Evolutionary conservation across 2,888 invertebrate genomes (phyloP), one percentile per base, ranked within the genome.

Genomic region (Acrobasis repandana): DNA sequence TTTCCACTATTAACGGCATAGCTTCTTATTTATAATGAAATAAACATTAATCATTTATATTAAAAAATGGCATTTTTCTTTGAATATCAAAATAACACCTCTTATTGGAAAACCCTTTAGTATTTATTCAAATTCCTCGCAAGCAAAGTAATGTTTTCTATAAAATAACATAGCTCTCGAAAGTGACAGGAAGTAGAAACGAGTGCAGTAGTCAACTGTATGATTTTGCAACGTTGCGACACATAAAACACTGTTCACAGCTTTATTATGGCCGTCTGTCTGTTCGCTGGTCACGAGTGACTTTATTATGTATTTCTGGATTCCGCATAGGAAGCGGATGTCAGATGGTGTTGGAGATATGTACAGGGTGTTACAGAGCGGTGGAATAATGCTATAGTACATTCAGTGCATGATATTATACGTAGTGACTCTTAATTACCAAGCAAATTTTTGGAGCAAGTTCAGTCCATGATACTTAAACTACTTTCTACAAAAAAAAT

Each of bases 201-300:
- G 54, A 54, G 38, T 54, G 38, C 36, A 43, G 38, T 36, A 11
- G 38, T 38, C 38, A 54, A 38, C 38, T 54, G 54, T 54, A 54
- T 43, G 54, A 54, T 54, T 54, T 54, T 54, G 54, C 54, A 54
- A 38, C 43, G 54, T 54, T 54, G 54, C 38, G 16, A 36, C 54
- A 54, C 54, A 54, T 54, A 54, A 54, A 54, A 54, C 20, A 54
- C 54, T 38, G 38, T 54, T 54, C 11, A 16, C 16, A 54, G 38
- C 18, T 54, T 54, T 54, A 38, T 43, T 54, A 43, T 20, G 9
- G 51, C 15, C 36, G 52, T 54, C 54, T 54, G 36, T 54, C 54
- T 38, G 56, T 59, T 62, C 34, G 43, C 18, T 11, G 34, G 59
- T 60, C 62, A 62, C 62, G 56, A 58, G 52, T 51, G 56, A 56